Conservation (phyloP, 30 jellyfish, hydroid and myxozoan genomes). For the Hydra vulgaris region DNA sequence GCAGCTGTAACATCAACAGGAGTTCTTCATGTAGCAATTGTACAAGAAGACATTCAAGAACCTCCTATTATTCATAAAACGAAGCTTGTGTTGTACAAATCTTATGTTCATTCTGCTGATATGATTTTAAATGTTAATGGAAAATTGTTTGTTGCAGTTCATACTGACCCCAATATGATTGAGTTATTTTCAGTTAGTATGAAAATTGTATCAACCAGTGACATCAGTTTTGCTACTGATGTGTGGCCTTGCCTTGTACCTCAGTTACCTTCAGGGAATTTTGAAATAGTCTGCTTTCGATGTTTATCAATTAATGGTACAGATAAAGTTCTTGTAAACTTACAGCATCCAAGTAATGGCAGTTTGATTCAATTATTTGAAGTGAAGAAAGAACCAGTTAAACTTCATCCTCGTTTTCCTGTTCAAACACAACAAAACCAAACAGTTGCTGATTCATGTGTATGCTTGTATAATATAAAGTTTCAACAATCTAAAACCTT, state of each 20-base stretch:
- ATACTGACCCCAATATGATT: constrained; percentile 39
- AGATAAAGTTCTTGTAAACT: constrained; percentile 38
- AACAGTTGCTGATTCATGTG: constrained; percentile 6
- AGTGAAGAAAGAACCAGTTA: constrained; percentile 38
- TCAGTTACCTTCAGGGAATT: constrained; percentile 32
- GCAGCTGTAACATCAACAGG: constrained; percentile 41
- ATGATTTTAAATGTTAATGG: constrained; percentile 50
- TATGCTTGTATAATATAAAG: constrained; percentile 8
- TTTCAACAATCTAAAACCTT: constrained; percentile 1
- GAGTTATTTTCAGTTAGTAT: constrained; percentile 49
- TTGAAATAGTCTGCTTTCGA: constrained; percentile 29
- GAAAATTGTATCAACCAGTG: constrained; percentile 12
- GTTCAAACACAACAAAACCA: constrained; percentile 26
- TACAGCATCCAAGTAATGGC: constrained; percentile 29
- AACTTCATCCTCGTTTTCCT: constrained; percentile 50
- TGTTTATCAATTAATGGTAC: constrained; percentile 25
- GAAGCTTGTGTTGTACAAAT: constrained; percentile 21
- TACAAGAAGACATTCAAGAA: constrained; percentile 21
- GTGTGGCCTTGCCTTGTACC: constrained; percentile 66
- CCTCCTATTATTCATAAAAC: constrained; percentile 4
- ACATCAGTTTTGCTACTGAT: constrained; percentile 35
- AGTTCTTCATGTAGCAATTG: constrained; percentile 20
- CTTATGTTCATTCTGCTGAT: constrained; percentile 15
- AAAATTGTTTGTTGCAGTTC: constrained; percentile 33
- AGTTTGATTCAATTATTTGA: constrained; percentile 44